A percentile compares a stretch with the other conserved stretches of the same genome.
These are phyloP conservation scores for Eidolon helvum DNA, from an alignment of 2,113 vertebrate species.

Conservation along the genomic window DNA sequence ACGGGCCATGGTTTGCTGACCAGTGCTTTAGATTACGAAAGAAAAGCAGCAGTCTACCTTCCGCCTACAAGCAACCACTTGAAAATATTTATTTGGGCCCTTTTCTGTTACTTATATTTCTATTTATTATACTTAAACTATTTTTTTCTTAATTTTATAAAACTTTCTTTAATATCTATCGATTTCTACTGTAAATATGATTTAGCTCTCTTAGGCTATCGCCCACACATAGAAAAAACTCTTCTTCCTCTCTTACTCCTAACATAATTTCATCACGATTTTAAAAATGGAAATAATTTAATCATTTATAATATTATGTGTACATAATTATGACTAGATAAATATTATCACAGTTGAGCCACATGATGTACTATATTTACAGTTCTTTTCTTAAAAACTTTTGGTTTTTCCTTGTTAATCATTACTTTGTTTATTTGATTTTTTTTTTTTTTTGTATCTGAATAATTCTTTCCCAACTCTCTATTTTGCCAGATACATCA, in stretches of 20 bases:
- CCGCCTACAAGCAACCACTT: neutral
- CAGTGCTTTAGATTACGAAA: neutral
- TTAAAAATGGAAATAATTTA: slow-evolving; percentile 8
- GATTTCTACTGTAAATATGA: neutral
- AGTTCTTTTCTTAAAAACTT: neutral
- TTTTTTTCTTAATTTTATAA: neutral
- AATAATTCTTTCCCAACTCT: slow-evolving; percentile 23
- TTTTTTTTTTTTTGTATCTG: neutral
- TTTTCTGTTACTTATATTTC: neutral
- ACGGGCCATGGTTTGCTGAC: neutral
- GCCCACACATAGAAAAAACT: neutral
- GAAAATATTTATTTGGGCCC: neutral
- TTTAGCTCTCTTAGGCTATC: neutral
- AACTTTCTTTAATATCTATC: neutral
- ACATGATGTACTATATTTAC: neutral
- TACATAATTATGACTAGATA: neutral
- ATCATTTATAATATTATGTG: neutral
- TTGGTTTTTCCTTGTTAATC: neutral
- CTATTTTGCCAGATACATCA: neutral
- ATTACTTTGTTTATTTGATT: slow-evolving; percentile 12
- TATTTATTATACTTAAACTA: neutral
- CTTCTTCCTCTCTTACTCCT: neutral
- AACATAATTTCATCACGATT: neutral
- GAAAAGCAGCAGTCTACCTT: neutral
- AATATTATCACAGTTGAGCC: slow-evolving; percentile 1